A percentile compares a stretch with the other conserved stretches of the same genome.
phyloP scores from a whole-genome alignment of 2,797 vertebrate species.

The Falco concolor region DNA sequence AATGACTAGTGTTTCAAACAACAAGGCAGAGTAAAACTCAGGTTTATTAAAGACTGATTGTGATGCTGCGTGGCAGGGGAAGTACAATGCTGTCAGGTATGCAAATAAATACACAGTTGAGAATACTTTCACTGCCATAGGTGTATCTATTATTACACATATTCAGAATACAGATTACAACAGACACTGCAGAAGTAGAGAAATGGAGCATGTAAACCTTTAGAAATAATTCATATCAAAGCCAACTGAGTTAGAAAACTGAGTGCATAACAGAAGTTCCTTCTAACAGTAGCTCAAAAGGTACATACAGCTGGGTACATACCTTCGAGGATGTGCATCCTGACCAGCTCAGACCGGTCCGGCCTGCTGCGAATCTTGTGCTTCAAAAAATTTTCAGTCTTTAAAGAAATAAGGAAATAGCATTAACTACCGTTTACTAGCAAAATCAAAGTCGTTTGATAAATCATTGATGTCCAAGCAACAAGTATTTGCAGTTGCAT shows the following conservation, averaged over 20 bases:
- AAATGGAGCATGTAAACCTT: not conserved
- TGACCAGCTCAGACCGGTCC: slow-evolving; percentile 89
- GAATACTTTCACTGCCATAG: not conserved
- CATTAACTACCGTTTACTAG: not conserved
- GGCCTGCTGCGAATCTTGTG: slow-evolving; percentile 95
- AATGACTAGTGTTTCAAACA: not conserved
- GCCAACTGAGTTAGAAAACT: not conserved
- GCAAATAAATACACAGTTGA: not conserved
- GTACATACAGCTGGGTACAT: not conserved
- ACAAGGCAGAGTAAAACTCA: not conserved
- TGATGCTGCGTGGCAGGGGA: not conserved
- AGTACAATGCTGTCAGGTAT: not conserved
- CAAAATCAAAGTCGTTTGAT: not conserved
- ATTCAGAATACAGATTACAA: not conserved
- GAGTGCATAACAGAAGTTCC: not conserved
- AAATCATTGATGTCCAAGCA: not conserved
- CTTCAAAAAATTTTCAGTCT: slow-evolving; percentile 96
- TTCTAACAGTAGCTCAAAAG: not conserved
- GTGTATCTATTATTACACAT: not conserved
- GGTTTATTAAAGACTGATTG: not conserved
- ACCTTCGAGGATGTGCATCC: slow-evolving; percentile 98
- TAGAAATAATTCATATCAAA: not conserved
- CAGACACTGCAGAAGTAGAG: not conserved
- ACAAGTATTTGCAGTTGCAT: not conserved
- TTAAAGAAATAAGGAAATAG: not conserved